Evolutionary conservation across 2,888 invertebrate species (phyloP).

Genomic region (Campoplex nolae): DNA sequence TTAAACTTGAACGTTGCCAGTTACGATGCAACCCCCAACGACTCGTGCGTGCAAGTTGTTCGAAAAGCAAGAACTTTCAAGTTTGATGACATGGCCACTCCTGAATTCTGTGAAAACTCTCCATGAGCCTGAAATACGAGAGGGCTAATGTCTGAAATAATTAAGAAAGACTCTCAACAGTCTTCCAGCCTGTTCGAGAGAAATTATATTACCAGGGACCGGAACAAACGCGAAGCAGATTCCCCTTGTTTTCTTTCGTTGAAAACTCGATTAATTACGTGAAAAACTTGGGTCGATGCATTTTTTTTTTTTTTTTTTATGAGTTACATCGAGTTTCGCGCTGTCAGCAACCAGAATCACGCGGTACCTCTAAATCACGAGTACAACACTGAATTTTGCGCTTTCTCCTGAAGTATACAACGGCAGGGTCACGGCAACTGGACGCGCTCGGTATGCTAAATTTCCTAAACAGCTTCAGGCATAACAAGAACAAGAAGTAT

Average conservation of each 20-base stretch:
- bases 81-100: slow-evolving; percentile 33
- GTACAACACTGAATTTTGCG: slow-evolving; percentile 42
- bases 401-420: slow-evolving; percentile 9
- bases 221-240: slow-evolving; percentile 5
- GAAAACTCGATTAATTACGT: slow-evolving; percentile 28
- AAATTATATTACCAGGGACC: slow-evolving; percentile 21
- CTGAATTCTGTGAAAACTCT: slow-evolving; percentile 20
- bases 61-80: slow-evolving; percentile 10
- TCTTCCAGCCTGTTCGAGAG: slow-evolving; percentile 13
- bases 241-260: neutral
- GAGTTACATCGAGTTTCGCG: neutral
- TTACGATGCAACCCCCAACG: neutral
- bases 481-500: slow-evolving; percentile 42
- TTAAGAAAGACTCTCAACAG: slow-evolving; percentile 40
- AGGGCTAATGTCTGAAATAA: slow-evolving; percentile 40
- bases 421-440: slow-evolving; percentile 21
- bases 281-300: slow-evolving; percentile 9
- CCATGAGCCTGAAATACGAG: neutral
- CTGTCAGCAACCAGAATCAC: slow-evolving; percentile 9
- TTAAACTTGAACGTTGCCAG: neutral
- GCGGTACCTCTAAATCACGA: slow-evolving; percentile 39
- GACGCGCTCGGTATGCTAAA: slow-evolving; percentile 64
- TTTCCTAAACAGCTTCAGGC: slow-evolving; percentile 55
- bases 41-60: neutral
- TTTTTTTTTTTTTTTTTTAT: slow-evolving; percentile 15